Conservation (phyloP, 2,113 vertebrate species). For the Ciconia boyciana region DNA sequence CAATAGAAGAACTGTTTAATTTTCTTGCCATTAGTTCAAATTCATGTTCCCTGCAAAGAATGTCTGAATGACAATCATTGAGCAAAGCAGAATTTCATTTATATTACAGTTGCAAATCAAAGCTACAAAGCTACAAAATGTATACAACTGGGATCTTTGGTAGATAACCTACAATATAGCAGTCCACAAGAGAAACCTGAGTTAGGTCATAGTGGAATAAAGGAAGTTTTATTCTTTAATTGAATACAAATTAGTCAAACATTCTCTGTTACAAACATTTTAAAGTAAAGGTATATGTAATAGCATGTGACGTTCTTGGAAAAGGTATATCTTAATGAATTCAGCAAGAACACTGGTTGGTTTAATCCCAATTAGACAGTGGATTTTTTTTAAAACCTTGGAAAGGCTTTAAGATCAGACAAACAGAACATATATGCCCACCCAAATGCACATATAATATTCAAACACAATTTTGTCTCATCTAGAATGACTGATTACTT, state of each 20-base stretch:
- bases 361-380: background rate
- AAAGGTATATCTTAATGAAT: background rate
- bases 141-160: background rate
- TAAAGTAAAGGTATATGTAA: background rate
- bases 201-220: background rate
- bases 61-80: conserved; percentile 10
- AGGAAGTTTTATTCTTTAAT: background rate
- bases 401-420: background rate
- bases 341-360: background rate
- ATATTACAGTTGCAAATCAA: conserved; percentile 15
- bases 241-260: background rate
- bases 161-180: background rate
- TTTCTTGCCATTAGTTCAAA: conserved; percentile 49
- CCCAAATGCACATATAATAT: background rate
- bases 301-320: background rate
- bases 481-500: background rate
- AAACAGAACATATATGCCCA: background rate
- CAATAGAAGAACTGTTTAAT: conserved; percentile 34
- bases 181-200: background rate
- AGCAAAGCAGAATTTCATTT: conserved; percentile 24
- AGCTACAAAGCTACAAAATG: background rate
- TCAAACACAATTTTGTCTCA: background rate
- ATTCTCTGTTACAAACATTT: background rate
- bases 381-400: background rate
- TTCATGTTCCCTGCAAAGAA: background rate